phyloP scores from a whole-genome alignment of 2,113 vertebrate genomes.

The Psephotus haematonotus region DNA sequence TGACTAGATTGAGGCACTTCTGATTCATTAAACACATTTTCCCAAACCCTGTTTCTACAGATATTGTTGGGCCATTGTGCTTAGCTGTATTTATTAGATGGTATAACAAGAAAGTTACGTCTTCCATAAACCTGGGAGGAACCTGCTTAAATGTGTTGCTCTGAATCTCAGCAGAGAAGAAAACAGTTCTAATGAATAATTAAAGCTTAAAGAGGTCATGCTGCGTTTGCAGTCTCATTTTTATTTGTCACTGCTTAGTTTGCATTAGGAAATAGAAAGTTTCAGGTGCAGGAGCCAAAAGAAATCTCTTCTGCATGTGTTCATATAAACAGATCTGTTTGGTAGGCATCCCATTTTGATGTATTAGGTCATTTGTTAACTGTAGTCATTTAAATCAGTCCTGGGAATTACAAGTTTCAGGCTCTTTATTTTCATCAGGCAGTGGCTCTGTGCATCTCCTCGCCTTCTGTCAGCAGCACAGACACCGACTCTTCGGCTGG shows the following conservation, averaged over 20 bases:
- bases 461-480: not conserved
- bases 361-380: conserved; percentile 20
- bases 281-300: conserved; percentile 27
- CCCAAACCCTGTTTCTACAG: conserved; percentile 29
- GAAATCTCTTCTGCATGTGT: not conserved
- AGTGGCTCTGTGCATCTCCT: not conserved
- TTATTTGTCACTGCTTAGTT: conserved; percentile 33
- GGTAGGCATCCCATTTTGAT: not conserved
- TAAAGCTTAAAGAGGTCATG: conserved; percentile 42
- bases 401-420: conserved; percentile 7
- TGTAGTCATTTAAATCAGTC: conserved; percentile 4
- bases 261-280: conserved; percentile 38
- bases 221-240: conserved; percentile 20
- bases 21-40: conserved; percentile 53
- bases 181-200: conserved; percentile 62
- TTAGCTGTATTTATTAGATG: conserved; percentile 52
- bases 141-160: not conserved
- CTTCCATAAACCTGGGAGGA: not conserved
- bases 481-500: not conserved
- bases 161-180: conserved; percentile 32
- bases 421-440: not conserved
- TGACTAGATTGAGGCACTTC: conserved; percentile 50
- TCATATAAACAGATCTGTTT: conserved; percentile 11
- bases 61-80: conserved; percentile 10
- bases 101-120: conserved; percentile 25